Conservation (phyloP, 1,140 invertebrate species). For the Bombus impatiens region DNA sequence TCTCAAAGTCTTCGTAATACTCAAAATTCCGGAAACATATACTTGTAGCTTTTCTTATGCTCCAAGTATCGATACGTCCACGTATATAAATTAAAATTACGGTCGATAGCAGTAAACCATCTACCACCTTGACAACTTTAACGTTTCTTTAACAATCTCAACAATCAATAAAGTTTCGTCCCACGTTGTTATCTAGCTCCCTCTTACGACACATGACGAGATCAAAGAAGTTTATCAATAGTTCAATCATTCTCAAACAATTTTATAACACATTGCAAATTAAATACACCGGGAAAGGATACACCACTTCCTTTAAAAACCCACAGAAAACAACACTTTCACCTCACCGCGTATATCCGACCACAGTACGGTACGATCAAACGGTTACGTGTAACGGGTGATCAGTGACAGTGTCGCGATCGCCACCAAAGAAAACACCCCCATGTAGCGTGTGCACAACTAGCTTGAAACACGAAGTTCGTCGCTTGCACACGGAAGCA, state of each 20-base stretch:
- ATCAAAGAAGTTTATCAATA: not conserved
- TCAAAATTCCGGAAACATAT: not conserved
- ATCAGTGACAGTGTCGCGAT: not conserved
- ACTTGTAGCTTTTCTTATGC: not conserved
- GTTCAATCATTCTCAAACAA: not conserved
- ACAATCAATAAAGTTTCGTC: not conserved
- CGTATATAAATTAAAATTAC: not conserved
- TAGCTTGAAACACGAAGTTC: not conserved
- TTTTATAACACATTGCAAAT: not conserved
- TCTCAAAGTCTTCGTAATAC: not conserved
- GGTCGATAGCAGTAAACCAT: not conserved
- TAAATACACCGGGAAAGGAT: too few species aligned
- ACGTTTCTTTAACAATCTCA: not conserved
- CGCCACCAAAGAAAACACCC: not conserved
- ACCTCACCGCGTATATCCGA: not conserved
- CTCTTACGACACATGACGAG: not conserved
- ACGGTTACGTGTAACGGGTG: not conserved
- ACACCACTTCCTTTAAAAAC: not conserved
- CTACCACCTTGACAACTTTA: not conserved
- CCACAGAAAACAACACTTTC: not conserved
- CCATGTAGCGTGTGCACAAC: too few species aligned
- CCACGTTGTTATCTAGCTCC: not conserved
- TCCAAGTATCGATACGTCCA: not conserved
- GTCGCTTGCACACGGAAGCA: not conserved
- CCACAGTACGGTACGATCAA: not conserved